Percentiles rank a stretch among this genome's conserved stretches.
phyloP scores from a whole-genome alignment of 2,797 vertebrate species.

The Neosilurus mollespiculum region DNA sequence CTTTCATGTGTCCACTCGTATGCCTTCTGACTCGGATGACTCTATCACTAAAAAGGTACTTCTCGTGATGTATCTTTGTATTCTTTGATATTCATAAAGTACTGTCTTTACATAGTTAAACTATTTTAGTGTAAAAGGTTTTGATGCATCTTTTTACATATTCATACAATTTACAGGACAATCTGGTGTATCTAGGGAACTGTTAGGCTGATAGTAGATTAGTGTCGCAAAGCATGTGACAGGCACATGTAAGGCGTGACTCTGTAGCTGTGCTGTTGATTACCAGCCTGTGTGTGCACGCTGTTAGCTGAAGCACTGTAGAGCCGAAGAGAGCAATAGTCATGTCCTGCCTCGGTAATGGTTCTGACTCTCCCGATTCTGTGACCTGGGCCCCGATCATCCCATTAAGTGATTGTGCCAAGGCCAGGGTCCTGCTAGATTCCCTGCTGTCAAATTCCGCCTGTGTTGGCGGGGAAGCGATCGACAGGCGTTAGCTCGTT shows the following conservation, averaged over 20 bases:
- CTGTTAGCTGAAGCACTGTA: slow-evolving; percentile 55
- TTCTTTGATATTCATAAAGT: neutral
- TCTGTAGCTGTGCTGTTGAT: slow-evolving; percentile 34
- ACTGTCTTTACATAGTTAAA: slow-evolving; percentile 67
- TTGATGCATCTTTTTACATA: slow-evolving; percentile 10
- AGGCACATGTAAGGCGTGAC: slow-evolving; percentile 46
- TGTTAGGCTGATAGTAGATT: slow-evolving; percentile 46
- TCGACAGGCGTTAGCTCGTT: slow-evolving; percentile 83
- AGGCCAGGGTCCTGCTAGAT: slow-evolving; percentile 77
- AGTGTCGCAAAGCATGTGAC: slow-evolving; percentile 50
- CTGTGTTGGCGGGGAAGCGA: slow-evolving; percentile 78
- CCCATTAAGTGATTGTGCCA: slow-evolving; percentile 78
- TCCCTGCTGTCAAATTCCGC: slow-evolving; percentile 81
- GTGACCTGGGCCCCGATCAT: slow-evolving; percentile 81
- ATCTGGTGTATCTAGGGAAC: neutral
- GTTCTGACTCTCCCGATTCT: slow-evolving; percentile 75
- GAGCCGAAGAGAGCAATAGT: slow-evolving; percentile 50
- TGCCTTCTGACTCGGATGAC: slow-evolving; percentile 93
- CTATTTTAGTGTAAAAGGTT: neutral
- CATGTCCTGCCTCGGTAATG: slow-evolving; percentile 78
- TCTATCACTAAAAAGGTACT: slow-evolving; percentile 95
- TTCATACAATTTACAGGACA: slow-evolving; percentile 18
- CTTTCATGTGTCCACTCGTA: slow-evolving; percentile 96
- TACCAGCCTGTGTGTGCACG: slow-evolving; percentile 31
- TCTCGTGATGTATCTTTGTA: slow-evolving; percentile 66